Percentiles rank a stretch among this genome's conserved stretches.
These are phyloP conservation scores for Fulica atra DNA, from an alignment of 2,113 vertebrate genomes.

Conservation along the genomic window DNA sequence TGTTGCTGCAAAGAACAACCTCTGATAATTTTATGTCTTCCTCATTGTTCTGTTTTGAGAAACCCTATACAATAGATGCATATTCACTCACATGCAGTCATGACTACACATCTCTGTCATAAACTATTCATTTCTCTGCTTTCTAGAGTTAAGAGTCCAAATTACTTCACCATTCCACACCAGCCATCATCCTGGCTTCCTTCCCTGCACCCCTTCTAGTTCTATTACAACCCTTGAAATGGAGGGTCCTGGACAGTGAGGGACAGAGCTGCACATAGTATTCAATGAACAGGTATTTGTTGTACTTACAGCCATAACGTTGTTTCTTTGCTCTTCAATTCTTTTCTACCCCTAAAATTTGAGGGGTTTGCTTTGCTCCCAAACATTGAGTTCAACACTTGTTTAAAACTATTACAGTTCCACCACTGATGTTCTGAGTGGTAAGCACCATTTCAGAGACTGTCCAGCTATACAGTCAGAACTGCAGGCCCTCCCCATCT, in stretches of 20 bases:
- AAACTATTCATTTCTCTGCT: neutral
- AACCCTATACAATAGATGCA: neutral
- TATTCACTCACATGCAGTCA: neutral
- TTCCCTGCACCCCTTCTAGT: neutral
- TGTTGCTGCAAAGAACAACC: neutral
- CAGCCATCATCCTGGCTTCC: neutral
- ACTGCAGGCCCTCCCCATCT: neutral
- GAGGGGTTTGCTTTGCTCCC: neutral
- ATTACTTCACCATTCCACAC: neutral
- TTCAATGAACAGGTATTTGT: neutral
- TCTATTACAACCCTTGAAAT: neutral
- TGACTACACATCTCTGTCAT: neutral
- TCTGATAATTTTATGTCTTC: neutral
- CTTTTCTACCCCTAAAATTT: neutral
- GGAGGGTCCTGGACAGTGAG: neutral
- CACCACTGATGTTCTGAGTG: neutral
- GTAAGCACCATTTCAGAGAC: neutral
- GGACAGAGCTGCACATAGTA: neutral
- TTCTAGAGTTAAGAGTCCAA: neutral
- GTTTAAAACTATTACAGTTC: neutral
- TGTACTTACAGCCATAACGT: neutral
- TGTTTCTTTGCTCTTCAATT: neutral
- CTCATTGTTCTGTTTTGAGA: neutral
- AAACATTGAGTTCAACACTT: neutral
- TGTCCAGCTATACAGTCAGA: neutral